Base-by-base conservation (phyloP, 2,113 vertebrate genomes). In the Rhizomys pruinosus region DNA sequence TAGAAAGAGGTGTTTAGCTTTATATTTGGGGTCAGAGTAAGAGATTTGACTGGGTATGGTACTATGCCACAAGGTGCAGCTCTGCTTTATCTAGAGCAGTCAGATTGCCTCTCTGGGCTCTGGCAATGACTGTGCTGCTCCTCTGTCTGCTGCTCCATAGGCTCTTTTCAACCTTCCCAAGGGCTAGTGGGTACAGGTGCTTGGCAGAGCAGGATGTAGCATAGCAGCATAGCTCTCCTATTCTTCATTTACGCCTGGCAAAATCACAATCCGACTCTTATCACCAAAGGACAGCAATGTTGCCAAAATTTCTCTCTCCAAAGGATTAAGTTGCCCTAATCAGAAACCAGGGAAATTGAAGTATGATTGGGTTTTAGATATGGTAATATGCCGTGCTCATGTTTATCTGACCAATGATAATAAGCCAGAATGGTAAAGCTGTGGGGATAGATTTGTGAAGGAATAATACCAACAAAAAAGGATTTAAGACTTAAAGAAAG, bases 311-410 rank as follows among this genome's bases (percentile, higher is more conserved):
- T 27, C 39, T 77, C 34, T 81, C 39, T 94, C 63, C 84, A 94
- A 89, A 94, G 90, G 94, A 95, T 97, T 91, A 93, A 80, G 88
- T 93, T 94, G 89, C 84, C 94, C 73, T 90, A 93, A 93, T 92
- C 82, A 86, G 64, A 93, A 92, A 95, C 89, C 59, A 93, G 93
- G 92, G 64, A 72, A 78, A 91, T 15, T 79, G 78, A 95, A 86
- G 66, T 88, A 25, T 90, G 93, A 93, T 94, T 86, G 86, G 37
- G 82, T 93, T 93, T 96, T 95, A 95, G 92, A 93, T 94, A 94
- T 79, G 95, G 73, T 94, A 90, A 95, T 93, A 64, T 78, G 86
- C 44, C 86, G 20, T 78, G 66, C 82, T 95, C 87, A 89, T 96
- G 37, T 93, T 94, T 95, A 84, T 95, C 89, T 94, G 89, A 87